Percentiles rank a stretch among this genome's conserved stretches.
These are phyloP conservation scores for Chaitophorus viminalis DNA, from an alignment of 2,888 invertebrate species.

Conservation along the genomic window DNA sequence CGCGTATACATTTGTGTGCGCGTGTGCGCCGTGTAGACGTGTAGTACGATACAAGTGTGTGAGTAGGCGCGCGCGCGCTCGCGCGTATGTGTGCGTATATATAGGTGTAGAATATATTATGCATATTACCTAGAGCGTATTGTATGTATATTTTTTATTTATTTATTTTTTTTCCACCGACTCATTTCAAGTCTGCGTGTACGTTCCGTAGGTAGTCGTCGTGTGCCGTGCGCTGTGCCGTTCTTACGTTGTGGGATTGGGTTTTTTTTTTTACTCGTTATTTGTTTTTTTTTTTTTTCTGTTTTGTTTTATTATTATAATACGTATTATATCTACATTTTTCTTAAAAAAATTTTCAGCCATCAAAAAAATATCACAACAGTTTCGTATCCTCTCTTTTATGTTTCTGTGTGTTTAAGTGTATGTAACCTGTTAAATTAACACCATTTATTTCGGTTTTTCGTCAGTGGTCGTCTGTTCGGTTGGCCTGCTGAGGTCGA, in stretches of 20 bases:
- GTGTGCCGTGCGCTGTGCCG: constrained; percentile 15
- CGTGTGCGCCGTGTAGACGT: background rate
- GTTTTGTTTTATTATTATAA: too few relatives aligned
- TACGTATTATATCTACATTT: too few relatives aligned
- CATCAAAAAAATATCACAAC: background rate
- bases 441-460: background rate
- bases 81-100: background rate
- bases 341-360: too few relatives aligned
- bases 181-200: constrained; percentile 37
- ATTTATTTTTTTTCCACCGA: constrained; percentile 6
- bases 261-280: background rate
- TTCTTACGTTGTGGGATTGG: background rate
- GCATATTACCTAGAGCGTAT: constrained; percentile 2
- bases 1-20: background rate
- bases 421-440: too few relatives aligned
- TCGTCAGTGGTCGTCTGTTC: background rate
- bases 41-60: background rate
- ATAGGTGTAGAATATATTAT: constrained; percentile 3
- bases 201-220: constrained; percentile 41
- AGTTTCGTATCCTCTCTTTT: background rate
- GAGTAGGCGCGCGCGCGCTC: background rate
- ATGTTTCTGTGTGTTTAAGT: background rate
- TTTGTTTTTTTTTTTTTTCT: background rate
- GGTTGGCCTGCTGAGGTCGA: background rate
- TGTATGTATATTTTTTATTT: background rate